Evolutionary conservation across 2,113 vertebrate species (phyloP), one percentile per base, ranked within the genome.

Genomic region (Tyto alba): DNA sequence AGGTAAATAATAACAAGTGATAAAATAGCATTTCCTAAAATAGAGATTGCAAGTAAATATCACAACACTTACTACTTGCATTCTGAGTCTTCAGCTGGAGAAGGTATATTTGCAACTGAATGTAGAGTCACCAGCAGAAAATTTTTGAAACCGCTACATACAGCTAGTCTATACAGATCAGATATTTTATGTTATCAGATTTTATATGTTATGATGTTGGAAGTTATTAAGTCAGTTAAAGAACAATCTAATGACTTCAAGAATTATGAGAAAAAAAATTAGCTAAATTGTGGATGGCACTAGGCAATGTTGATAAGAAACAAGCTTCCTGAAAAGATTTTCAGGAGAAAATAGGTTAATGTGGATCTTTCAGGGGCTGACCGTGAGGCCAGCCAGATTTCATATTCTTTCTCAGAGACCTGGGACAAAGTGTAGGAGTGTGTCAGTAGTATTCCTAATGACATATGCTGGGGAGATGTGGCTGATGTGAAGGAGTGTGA

Each of bases 331-430:
- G 63, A 41, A 62, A 93, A 68, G 13, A 75, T 72, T 92, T 85
- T 72, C 48, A 29, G 27, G 43, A 67, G 22, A 90, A 86, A 94
- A 86, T 43, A 27, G 15, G 12, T 55, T 64, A 76, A 76, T 0
- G 1, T 64, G 63, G 23, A 83, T 53, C 38, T 62, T 84, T 84
- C 25, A 50, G 32, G 30, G 6, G 55, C 27, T 47, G 30, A 25
- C 30, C 0, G 0, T 60, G 16, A 7, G 14, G 2, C 45, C 68
- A 69, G 13, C 12, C 22, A 90, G n/a, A 73, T 69, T 77, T 56
- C 12, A 13, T 55, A 21, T 77, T 84, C 73, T 74, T 26, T 43
- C 40, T 74, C n/a, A 55, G 74, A 89, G n/a, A 82, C 41, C 29
- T 40, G 38, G 10, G 16, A 11, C 21, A 56, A 86, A 86, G 9